Base-by-base conservation (phyloP, 2,113 vertebrate genomes). In the Aptenodytes forsteri region DNA sequence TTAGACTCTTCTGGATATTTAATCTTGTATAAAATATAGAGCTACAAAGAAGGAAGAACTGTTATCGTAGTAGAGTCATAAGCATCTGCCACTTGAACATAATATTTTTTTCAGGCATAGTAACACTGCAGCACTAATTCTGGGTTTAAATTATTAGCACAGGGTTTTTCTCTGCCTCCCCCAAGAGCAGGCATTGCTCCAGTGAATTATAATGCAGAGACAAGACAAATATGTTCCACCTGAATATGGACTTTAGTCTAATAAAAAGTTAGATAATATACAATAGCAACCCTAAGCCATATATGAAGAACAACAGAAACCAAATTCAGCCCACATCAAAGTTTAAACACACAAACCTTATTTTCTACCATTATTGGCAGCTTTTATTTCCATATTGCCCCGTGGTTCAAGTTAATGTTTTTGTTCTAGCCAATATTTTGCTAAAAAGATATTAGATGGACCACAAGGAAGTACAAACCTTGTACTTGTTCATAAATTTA, bases 11-110 rank as follows among this genome's bases (percentile, higher is more conserved):
- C 29, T 20, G 22, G 36, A 32, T 69, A 89, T 67, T 77, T 59
- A 91, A 50, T 72, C 29, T 36, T 50, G 6, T 40, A 50, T 47
- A 59, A 89, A 91, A 81, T 42, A 46, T 11, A 52, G 25, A 55
- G 17, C 3, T 64, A n/a, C 0, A 0, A 86, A 89, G 34, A 83
- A 61, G 27, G 20, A 50, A 71, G 47, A 72, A 34, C 13, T 40
- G 32, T 25, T 80, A 52, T 29, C 30, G 40, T 2, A 2, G 16
- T 2, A 25, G 12, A 94, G n/a, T 32, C 17, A 25, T 46, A 56
- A 72, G 29, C 6, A 86, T 64, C 58, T 87, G n/a, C 32, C 40
- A n/a, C 30, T 38, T 36, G 12, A 87, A 75, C 2, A 0, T 36
- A 14, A 12, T 59, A 70, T 83, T 87, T 52, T 29, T 76, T 42